Evolutionary conservation across 2,888 invertebrate genomes (phyloP).

Genomic region (Habrosyne pyritoides): DNA sequence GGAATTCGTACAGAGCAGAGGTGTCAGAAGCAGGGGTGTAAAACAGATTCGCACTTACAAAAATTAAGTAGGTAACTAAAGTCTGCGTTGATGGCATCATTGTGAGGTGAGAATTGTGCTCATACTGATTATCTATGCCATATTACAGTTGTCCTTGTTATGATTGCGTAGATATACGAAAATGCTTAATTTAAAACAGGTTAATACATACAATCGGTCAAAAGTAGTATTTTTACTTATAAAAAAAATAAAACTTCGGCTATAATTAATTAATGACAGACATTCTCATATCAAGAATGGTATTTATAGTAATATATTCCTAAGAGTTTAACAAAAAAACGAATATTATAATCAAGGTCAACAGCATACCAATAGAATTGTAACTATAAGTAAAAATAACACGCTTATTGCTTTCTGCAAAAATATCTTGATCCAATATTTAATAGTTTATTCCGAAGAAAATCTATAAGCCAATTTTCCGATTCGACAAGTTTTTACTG

Average conservation of each 20-base stretch:
- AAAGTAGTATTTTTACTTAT: too few relatives aligned
- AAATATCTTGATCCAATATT: neutral
- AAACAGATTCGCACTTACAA: slow-evolving; percentile 76
- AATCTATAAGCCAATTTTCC: slow-evolving; percentile 28
- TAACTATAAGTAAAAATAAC: too few relatives aligned
- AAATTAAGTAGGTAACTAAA: slow-evolving; percentile 70
- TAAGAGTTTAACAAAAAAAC: neutral
- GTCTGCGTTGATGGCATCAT: slow-evolving; percentile 31
- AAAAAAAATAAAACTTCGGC: too few relatives aligned
- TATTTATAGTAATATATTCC: slow-evolving; percentile 18
- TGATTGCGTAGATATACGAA: neutral
- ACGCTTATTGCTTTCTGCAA: neutral
- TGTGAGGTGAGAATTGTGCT: slow-evolving; percentile 11
- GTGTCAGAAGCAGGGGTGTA: slow-evolving; percentile 65
- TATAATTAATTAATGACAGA: too few relatives aligned
- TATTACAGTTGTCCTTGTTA: neutral
- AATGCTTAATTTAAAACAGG: too few relatives aligned
- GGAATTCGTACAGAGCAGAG: slow-evolving; percentile 53
- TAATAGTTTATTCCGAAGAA: slow-evolving; percentile 14
- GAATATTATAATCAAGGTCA: too few relatives aligned
- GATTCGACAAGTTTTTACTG: slow-evolving; percentile 21
- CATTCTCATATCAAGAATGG: slow-evolving; percentile 13
- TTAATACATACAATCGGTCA: too few relatives aligned
- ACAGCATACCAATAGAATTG: too few relatives aligned
- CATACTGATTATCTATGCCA: neutral